phyloP scores from a whole-genome alignment of 1,140 invertebrate species.

The Drosophila seguyi region DNA sequence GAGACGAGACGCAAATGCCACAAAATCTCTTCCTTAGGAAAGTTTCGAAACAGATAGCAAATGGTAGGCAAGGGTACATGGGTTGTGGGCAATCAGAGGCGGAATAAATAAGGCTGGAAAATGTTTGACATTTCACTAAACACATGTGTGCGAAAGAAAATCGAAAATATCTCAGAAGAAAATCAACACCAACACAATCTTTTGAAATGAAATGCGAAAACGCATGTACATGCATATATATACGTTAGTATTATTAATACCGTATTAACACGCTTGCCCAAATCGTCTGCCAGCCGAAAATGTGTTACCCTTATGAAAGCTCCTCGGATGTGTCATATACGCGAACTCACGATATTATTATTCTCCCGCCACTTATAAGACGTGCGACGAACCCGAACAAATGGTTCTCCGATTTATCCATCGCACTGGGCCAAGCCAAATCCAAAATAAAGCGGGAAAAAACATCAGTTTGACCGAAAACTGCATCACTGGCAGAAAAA shows the following conservation, averaged over 20 bases:
- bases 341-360: conserved; percentile 13
- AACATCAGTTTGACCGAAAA: conserved; percentile 50
- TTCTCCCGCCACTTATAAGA: conserved; percentile 47
- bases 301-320: conserved; percentile 63
- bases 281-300: conserved; percentile 23
- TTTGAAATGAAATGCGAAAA: conserved; percentile 36
- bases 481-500: conserved; percentile 56
- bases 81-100: conserved; percentile 18
- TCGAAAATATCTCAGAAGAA: conserved; percentile 19
- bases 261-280: conserved; percentile 71
- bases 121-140: conserved; percentile 48
- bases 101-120: conserved; percentile 24
- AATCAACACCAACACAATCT: conserved; percentile 10
- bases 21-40: conserved; percentile 2
- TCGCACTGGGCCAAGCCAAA: conserved; percentile 46
- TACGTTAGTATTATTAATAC: conserved; percentile 72
- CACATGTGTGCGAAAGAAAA: conserved; percentile 35
- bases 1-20: conserved; percentile 22
- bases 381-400: conserved; percentile 68
- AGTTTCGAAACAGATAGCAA: neutral
- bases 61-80: neutral
- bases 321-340: conserved; percentile 70
- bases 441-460: conserved; percentile 32
- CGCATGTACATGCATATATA: conserved; percentile 42
- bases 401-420: conserved; percentile 41